Conservation (phyloP, 2,797 vertebrate genomes). For the Halcyon leucocephala region DNA sequence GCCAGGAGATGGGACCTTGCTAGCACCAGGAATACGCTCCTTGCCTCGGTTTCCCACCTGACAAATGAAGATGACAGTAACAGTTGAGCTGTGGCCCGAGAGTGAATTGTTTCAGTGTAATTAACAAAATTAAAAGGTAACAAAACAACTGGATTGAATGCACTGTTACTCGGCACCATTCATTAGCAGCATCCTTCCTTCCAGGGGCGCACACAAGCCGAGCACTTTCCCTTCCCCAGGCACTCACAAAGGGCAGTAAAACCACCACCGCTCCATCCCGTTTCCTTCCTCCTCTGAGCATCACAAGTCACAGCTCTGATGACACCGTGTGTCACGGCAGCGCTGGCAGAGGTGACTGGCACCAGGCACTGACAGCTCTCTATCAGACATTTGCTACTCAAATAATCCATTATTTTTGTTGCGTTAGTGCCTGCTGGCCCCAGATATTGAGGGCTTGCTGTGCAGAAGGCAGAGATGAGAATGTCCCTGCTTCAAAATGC, state of each 20-base stretch:
- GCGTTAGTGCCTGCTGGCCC: not conserved
- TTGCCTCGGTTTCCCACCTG: not conserved
- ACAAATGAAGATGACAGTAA: fast-evolving
- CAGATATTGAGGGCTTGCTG: fast-evolving
- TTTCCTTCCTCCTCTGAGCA: not conserved
- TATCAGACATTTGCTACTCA: fast-evolving
- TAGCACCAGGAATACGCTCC: fast-evolving
- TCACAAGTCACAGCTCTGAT: not conserved
- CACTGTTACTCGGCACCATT: fast-evolving
- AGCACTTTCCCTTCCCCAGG: not conserved
- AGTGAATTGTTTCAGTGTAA: not conserved
- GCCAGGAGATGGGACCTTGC: fast-evolving
- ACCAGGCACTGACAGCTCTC: not conserved
- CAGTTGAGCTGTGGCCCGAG: fast-evolving
- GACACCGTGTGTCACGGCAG: fast-evolving
- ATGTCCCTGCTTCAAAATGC: not conserved
- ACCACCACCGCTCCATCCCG: fast-evolving
- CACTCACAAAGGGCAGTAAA: not conserved
- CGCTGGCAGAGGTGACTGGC: not conserved
- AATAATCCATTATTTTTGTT: not conserved
- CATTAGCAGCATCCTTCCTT: not conserved
- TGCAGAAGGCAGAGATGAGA: not conserved
- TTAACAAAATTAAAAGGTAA: not conserved
- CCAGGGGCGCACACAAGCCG: not conserved
- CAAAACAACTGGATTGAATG: not conserved